Evolutionary conservation across 2,113 vertebrate genomes (phyloP), one percentile per base, ranked within the genome.

Genomic region (Indicator maculatus): DNA sequence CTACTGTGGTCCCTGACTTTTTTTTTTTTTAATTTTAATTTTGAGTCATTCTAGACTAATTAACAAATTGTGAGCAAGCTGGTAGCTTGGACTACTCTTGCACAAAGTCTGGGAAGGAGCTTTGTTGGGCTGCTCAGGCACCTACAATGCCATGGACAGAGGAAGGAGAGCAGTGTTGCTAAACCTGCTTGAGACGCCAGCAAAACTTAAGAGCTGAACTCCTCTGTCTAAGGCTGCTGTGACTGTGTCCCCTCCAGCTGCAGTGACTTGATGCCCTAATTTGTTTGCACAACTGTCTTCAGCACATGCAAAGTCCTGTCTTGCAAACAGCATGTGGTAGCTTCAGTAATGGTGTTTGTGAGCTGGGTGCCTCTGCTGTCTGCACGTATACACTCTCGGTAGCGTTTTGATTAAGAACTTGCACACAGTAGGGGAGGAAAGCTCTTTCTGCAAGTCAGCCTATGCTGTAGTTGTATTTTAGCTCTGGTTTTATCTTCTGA

Each of bases 111-210:
- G 50, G 33, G 19, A 65, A 24, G 31, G 61, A 84, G 31, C 33
- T 77, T 2, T 24, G 15, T 0, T 47, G 31, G 36, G 23, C 31
- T 60, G 74, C 44, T 75, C 60, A 16, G 31, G 27, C 56, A 15
- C 47, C 24, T 21, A 1, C 1, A 0, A 44, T 78, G 63, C 28
- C 33, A 28, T 13, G 1, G 55, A 39, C 0, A 2, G 6, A 72
- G 28, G 70, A 58, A 91, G 70, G 38, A 47, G 41, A 28, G 36
- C n/a, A 5, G 39, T 8, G 30, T 3, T 80, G 71, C 67, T 59
- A 73, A 59, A 86, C 24, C 66, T 89, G 45, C 71, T 44, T 5
- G 3, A 83, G 92, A 36, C 0, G 0, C 13, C 87, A 69, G 71
- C 9, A 39, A 66, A 61, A 38, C 50, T 12, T 9, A 24, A 58